These are phyloP conservation scores for Disparrhopalites patrizii DNA, from an alignment of 2,888 invertebrate genomes.

Conservation along the genomic window DNA sequence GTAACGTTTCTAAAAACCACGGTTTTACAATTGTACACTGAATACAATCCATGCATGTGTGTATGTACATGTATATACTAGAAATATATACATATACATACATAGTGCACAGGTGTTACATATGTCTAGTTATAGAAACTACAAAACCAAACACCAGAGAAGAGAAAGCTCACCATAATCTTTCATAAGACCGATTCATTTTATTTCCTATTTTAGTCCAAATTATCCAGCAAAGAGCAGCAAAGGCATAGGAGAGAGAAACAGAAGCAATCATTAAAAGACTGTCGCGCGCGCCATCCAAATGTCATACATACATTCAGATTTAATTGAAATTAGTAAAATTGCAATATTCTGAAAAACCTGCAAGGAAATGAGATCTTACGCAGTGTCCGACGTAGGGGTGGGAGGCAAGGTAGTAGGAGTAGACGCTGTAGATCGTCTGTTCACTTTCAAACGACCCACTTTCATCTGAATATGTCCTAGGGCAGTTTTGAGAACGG, in stretches of 20 bases:
- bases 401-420: conserved; percentile 18
- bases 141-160: not conserved
- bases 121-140: too few relatives aligned
- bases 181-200: not conserved
- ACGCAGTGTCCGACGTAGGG: conserved; percentile 26
- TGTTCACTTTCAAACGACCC: conserved; percentile 71
- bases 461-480: conserved; percentile 80
- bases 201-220: conserved; percentile 5
- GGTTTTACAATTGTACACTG: too few relatives aligned
- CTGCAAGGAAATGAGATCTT: too few relatives aligned
- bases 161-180: conserved; percentile 1
- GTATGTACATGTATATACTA: too few relatives aligned
- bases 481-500: conserved; percentile 79
- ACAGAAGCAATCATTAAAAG: too few relatives aligned
- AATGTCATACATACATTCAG: too few relatives aligned
- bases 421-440: conserved; percentile 39
- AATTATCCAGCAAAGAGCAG: not conserved
- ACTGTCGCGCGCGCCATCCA: too few relatives aligned
- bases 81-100: too few relatives aligned
- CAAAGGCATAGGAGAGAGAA: not conserved
- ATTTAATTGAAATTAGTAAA: conserved; percentile 1
- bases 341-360: too few relatives aligned
- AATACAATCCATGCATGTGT: too few relatives aligned
- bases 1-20: too few relatives aligned
- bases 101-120: too few relatives aligned